Evolutionary conservation across 2,888 invertebrate genomes (phyloP).

Genomic region (Germaria angustata): DNA sequence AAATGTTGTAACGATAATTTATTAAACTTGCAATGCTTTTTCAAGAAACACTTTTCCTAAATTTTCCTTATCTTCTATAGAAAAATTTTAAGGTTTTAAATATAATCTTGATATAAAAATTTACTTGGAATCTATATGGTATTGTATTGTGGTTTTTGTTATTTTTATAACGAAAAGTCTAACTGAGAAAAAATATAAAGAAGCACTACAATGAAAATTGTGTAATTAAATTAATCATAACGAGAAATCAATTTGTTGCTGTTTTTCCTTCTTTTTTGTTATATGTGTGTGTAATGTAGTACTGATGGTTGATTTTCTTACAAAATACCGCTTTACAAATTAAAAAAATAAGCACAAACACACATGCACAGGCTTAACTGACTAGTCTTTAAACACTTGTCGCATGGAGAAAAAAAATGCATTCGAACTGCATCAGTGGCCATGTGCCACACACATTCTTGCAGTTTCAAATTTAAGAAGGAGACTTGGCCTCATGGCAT

Average conservation of each 20-base stretch:
- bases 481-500: background rate
- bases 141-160: background rate
- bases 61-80: background rate
- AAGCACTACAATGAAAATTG: slow-evolving; percentile 63
- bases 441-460: slow-evolving; percentile 46
- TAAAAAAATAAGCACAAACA: background rate
- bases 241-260: slow-evolving; percentile 66
- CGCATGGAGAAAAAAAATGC: slow-evolving; percentile 45
- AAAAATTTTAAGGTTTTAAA: slow-evolving; percentile 19
- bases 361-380: background rate
- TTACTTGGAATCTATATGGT: slow-evolving; percentile 59
- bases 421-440: slow-evolving; percentile 40
- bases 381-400: slow-evolving; percentile 63
- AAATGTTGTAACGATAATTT: background rate
- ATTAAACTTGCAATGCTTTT: background rate
- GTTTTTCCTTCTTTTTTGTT: slow-evolving; percentile 21
- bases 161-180: slow-evolving; percentile 31
- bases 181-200: slow-evolving; percentile 14
- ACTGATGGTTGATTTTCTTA: slow-evolving; percentile 56
- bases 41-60: background rate
- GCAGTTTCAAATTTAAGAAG: background rate
- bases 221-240: slow-evolving; percentile 69
- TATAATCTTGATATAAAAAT: slow-evolving; percentile 53
- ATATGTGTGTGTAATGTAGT: slow-evolving; percentile 6
- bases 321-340: slow-evolving; percentile 60